phyloP scores from a whole-genome alignment of 2,113 vertebrate species.

The Ondatra zibethicus region DNA sequence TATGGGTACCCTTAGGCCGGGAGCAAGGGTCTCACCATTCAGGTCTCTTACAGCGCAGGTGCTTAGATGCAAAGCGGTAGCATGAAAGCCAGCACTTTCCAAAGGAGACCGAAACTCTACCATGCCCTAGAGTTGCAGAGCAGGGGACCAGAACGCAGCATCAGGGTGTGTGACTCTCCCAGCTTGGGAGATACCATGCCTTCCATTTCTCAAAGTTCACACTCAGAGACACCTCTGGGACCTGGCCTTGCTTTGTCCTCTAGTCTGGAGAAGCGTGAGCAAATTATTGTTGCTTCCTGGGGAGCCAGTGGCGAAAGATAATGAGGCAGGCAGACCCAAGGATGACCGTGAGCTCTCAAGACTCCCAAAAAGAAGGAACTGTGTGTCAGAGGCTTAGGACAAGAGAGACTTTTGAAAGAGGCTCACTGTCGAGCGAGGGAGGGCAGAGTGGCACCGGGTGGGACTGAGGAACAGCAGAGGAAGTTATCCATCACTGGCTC shows the following conservation, averaged over 20 bases:
- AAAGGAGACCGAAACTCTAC: neutral
- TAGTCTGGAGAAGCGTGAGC: too few relatives aligned
- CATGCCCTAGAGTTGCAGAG: accelerated
- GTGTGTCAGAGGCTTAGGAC: neutral
- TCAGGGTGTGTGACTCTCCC: accelerated
- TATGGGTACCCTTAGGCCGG: too few relatives aligned
- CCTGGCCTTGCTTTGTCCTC: neutral
- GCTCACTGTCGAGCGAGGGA: accelerated
- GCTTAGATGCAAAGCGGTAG: neutral
- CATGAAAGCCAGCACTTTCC: neutral
- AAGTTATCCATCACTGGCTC: accelerated
- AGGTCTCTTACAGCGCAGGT: neutral
- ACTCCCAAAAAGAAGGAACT: accelerated
- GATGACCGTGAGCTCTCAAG: neutral
- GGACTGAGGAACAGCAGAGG: neutral
- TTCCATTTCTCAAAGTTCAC: too few relatives aligned
- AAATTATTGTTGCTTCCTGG: neutral
- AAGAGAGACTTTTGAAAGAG: neutral
- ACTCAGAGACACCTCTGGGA: neutral
- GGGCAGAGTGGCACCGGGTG: neutral
- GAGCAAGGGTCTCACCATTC: neutral
- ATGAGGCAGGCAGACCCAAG: neutral
- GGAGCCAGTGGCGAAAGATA: too few relatives aligned
- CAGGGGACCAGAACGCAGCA: accelerated
- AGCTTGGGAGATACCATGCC: accelerated